Base-by-base conservation (phyloP, 2,888 invertebrate genomes). In the Epirrita christyi region DNA sequence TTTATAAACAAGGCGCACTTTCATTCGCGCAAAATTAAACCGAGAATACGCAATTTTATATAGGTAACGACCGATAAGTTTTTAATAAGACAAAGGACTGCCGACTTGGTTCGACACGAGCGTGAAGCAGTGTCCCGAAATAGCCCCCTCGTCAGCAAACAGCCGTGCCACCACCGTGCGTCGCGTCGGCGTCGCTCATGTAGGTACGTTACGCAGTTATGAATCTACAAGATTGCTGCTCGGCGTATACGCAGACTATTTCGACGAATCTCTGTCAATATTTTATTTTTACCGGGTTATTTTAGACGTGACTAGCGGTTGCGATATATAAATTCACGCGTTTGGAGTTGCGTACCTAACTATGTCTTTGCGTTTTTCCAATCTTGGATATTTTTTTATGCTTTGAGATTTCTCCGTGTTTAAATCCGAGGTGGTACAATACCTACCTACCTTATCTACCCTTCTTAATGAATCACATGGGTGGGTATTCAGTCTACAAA, bases 21-120 rank as follows among this genome's bases (percentile, higher is more conserved):
- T 75, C 78, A 78, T 80, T 62, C 73, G 73, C 68, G 73, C 73
- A 73, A 69, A 73, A 71, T 71, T 68, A 70, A 70, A 73, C 72
- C 63, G 73, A 78, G 74, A 74, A 79, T 80, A 68, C 70, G 71
- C 72, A 76, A 75, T 78, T 83, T 83, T 81, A 80, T 79, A 77
- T 79, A 81, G 73, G 77, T 78, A 79, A 77, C 80, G 78, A 77
- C 78, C 71, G 76, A 80, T 81, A 80, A 79, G 82, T 82, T 81
- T 86, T 85, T 86, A 79, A 78, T 78, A 82, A 88, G 85, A 91
- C 92, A 92, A 91, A 90, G 90, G 81, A 86, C 76, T 84, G 82
- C 74, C 80, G 85, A 82, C 78, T 77, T 78, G 74, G 79, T 80
- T 81, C 78, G 73, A 73, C 75, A 73, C 75, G 76, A 76, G 81